A percentile compares a stretch with the other conserved stretches of the same genome.
phyloP scores from a whole-genome alignment of 2,888 invertebrate species.

The Lumbricus terrestris region DNA sequence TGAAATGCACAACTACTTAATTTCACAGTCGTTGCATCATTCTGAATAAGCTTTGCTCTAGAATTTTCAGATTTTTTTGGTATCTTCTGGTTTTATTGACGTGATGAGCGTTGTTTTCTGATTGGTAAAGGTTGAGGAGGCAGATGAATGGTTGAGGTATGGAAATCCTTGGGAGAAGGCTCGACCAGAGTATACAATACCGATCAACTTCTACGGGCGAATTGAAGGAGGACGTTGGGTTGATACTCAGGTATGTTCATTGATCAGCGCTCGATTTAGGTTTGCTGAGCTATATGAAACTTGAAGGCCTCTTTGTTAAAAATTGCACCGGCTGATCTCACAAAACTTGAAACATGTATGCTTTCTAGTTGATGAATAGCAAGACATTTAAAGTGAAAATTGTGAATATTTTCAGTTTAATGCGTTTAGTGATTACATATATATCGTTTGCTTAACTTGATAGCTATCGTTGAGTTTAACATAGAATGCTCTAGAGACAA shows the following conservation, averaged over 20 bases:
- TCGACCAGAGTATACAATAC: constrained; percentile 95
- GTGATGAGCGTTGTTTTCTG: not conserved
- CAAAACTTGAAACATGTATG: too few species aligned
- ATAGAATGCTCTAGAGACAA: too few species aligned
- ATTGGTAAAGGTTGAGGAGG: constrained; percentile 74
- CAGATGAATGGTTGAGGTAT: constrained; percentile 97
- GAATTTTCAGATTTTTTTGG: not conserved
- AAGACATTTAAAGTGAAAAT: too few species aligned
- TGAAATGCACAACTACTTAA: not conserved
- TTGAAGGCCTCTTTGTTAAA: too few species aligned
- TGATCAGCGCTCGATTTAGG: too few species aligned
- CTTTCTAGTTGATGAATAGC: too few species aligned
- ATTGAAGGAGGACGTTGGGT: constrained; percentile 90
- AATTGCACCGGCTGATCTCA: too few species aligned
- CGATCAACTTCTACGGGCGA: constrained; percentile 92
- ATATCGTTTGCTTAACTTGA: too few species aligned
- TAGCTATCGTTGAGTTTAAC: too few species aligned
- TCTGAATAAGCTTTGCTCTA: not conserved
- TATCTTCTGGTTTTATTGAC: not conserved
- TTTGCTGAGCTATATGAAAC: too few species aligned
- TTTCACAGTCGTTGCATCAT: not conserved
- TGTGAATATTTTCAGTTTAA: too few species aligned
- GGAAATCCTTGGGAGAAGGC: constrained; percentile 99
- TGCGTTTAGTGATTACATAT: too few species aligned
- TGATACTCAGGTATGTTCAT: constrained; percentile 71